A percentile compares a stretch with the other conserved stretches of the same genome.
Conservation (phyloP, 2,113 vertebrate species). For the Odobenus rosmarus region DNA sequence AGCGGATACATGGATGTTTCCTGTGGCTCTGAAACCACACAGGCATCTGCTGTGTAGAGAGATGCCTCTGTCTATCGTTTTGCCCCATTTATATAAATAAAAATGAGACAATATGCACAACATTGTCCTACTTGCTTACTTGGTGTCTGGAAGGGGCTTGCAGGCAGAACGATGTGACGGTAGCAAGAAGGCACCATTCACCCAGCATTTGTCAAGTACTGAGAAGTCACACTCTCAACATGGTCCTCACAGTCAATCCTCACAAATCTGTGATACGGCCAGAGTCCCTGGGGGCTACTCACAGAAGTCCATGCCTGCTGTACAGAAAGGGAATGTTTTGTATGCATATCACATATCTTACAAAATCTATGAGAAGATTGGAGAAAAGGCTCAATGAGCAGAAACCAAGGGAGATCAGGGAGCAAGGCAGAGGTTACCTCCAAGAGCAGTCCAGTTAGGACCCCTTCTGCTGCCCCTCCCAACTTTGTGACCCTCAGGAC, state of each 20-base stretch:
- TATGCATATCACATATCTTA: no score
- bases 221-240: neutral
- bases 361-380: neutral
- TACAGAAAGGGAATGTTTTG: neutral
- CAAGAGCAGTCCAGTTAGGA: neutral
- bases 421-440: neutral
- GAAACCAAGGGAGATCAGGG: neutral
- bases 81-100: neutral
- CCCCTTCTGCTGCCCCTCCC: neutral
- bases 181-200: rapidly evolving
- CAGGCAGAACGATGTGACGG: neutral
- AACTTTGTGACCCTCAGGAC: neutral
- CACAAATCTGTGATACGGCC: neutral
- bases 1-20: neutral
- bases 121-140: neutral
- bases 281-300: neutral
- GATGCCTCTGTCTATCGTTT: neutral
- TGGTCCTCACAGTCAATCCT: neutral
- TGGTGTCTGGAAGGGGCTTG: neutral
- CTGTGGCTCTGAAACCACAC: neutral
- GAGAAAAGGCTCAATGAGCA: neutral
- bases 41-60: neutral
- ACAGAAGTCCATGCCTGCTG: neutral
- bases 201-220: neutral
- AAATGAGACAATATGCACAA: rapidly evolving